Evolutionary conservation across 2,113 vertebrate genomes (phyloP), one percentile per base, ranked within the genome.

Genomic region (Pollachius pollachius): DNA sequence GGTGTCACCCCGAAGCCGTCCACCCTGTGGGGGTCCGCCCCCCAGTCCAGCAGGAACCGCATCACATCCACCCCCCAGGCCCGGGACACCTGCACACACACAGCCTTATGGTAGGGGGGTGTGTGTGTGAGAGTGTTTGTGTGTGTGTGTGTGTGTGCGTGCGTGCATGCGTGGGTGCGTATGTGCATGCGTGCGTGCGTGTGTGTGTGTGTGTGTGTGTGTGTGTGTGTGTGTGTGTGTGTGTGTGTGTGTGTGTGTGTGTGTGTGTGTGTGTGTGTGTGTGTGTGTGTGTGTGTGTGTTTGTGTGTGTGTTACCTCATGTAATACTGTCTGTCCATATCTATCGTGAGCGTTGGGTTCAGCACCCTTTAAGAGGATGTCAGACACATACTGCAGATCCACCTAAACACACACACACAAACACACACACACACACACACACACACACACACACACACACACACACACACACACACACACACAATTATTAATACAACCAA

Each of bases 321-420:
- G 91, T 23, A 92, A 73, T 34, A 84, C 84, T 0, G 87, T 88
- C 67, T 91, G 90, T 65, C 90, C 89, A 3, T 84, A 88, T 79
- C 74, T 85, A 69, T 92, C 90, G 0, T 61, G 58, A 52, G 77
- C 62, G 79, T 91, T 90, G 19, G 89, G 84, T 59, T 91, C 77
- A 0, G 89, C 89, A 11, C 90, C 90, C 0, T 81, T 64, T 41
- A 73, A 72, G 15, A 92, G 77, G 52, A 87, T 23, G 3, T 63
- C 1, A 6, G 82, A 73, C 71, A 92, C 67, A 23, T 82, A 82
- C 17, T 82, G 70, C 13, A 92, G 82, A 48, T 92, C 84, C 56
- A 91, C 86, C 89, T 92, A 62, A 16, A 30, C 34, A 70, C 56
- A 70, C 16, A 75, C 17, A 73, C 30, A 72, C 63, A 30, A 1